Evolutionary conservation across 2,797 vertebrate genomes (phyloP).

Genomic region (Heteromormyrus szaboi): DNA sequence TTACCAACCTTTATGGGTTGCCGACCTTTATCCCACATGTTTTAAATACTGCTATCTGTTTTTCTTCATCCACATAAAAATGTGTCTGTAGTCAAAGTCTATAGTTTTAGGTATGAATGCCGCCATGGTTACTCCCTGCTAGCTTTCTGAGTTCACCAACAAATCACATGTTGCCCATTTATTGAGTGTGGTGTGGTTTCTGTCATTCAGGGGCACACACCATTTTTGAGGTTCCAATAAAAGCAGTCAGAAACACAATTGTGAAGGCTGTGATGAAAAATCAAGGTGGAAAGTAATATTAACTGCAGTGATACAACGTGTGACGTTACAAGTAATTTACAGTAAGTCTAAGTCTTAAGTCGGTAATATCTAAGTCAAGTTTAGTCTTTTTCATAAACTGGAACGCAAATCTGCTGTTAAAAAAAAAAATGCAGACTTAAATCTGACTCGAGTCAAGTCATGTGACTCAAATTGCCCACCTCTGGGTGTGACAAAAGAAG

Average conservation of each 20-base stretch:
- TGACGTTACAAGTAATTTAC: not conserved
- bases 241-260: not conserved
- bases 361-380: not conserved
- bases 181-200: not conserved
- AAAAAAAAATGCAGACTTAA: not conserved
- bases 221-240: not conserved
- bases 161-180: not conserved
- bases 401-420: not conserved
- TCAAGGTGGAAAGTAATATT: not conserved
- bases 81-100: not conserved
- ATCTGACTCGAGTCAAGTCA: not conserved
- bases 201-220: not conserved
- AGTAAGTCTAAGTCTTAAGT: not conserved
- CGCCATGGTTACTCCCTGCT: not conserved
- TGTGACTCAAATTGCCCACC: not conserved
- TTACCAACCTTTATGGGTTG: not conserved
- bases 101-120: not conserved
- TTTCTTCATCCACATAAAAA: not conserved
- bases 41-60: not conserved
- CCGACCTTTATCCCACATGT: not conserved
- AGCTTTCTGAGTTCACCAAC: not conserved
- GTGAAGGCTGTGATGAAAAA: not conserved
- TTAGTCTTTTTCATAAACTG: not conserved
- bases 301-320: not conserved
- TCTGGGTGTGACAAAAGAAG: not conserved